Percentiles rank a stretch among this genome's conserved stretches.
These are phyloP conservation scores for Bombylius major DNA, from an alignment of 2,888 invertebrate genomes.

Conservation along the genomic window DNA sequence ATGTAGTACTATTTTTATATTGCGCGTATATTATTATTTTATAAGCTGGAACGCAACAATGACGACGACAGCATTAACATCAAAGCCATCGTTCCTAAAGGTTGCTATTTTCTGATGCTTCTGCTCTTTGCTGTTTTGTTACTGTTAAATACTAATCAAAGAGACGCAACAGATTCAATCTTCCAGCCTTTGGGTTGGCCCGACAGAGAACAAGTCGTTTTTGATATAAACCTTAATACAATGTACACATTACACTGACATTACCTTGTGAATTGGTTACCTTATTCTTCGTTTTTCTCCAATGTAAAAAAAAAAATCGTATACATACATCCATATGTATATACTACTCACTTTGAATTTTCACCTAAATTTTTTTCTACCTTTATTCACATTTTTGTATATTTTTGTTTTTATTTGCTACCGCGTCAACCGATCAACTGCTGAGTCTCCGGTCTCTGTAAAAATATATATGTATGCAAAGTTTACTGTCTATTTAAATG, in stretches of 20 bases:
- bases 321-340: background rate
- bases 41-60: background rate
- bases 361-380: slow-evolving; percentile 7
- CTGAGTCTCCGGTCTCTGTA: background rate
- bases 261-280: slow-evolving; percentile 6
- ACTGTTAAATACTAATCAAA: background rate
- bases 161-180: background rate
- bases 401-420: no score
- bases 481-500: slow-evolving; percentile 13
- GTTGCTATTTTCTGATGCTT: background rate
- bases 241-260: no score
- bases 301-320: background rate
- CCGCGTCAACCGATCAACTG: background rate
- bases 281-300: background rate
- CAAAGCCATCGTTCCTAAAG: background rate
- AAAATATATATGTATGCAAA: slow-evolving; percentile 7
- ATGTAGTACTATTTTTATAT: no score
- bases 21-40: no score
- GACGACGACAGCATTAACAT: background rate
- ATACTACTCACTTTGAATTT: slow-evolving; percentile 6
- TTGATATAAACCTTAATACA: slow-evolving; percentile 5
- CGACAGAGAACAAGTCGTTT: slow-evolving; percentile 5
- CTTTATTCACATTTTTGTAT: background rate
- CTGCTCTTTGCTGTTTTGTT: background rate
- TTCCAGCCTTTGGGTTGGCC: slow-evolving; percentile 10